Evolutionary conservation across 2,797 vertebrate species (phyloP).

Genomic region (Pterois miles): DNA sequence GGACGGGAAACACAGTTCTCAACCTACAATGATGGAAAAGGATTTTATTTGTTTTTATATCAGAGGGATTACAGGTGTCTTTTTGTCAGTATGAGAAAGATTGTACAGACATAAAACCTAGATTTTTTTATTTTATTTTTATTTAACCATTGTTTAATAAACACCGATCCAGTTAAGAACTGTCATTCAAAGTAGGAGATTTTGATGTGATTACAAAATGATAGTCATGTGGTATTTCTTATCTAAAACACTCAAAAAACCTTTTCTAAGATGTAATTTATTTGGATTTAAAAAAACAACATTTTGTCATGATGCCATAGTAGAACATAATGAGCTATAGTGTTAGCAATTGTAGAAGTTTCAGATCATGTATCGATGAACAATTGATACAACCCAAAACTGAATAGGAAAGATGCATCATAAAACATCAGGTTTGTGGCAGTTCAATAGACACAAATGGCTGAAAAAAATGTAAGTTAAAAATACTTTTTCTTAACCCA

Average conservation of each 20-base stretch:
- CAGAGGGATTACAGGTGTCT: slow-evolving; percentile 49
- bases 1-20: slow-evolving; percentile 9
- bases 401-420: not conserved
- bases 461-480: not conserved
- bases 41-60: slow-evolving; percentile 16
- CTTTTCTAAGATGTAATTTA: slow-evolving; percentile 42
- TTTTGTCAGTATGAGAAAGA: slow-evolving; percentile 28
- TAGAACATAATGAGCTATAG: slow-evolving; percentile 15
- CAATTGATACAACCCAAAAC: not conserved
- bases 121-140: slow-evolving; percentile 16
- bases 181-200: slow-evolving; percentile 46
- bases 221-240: slow-evolving; percentile 50
- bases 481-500: not conserved
- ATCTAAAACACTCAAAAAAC: slow-evolving; percentile 26
- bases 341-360: slow-evolving; percentile 63
- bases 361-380: slow-evolving; percentile 11
- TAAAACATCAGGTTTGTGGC: not conserved
- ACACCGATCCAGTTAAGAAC: slow-evolving; percentile 21
- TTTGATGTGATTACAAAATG: slow-evolving; percentile 50
- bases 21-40: not conserved
- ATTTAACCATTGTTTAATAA: slow-evolving; percentile 37
- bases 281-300: slow-evolving; percentile 20
- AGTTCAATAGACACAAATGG: not conserved
- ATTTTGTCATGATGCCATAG: slow-evolving; percentile 28
- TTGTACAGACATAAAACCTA: slow-evolving; percentile 48